Conservation (phyloP, 2,113 vertebrate species). For the Prunella fulvescens region DNA sequence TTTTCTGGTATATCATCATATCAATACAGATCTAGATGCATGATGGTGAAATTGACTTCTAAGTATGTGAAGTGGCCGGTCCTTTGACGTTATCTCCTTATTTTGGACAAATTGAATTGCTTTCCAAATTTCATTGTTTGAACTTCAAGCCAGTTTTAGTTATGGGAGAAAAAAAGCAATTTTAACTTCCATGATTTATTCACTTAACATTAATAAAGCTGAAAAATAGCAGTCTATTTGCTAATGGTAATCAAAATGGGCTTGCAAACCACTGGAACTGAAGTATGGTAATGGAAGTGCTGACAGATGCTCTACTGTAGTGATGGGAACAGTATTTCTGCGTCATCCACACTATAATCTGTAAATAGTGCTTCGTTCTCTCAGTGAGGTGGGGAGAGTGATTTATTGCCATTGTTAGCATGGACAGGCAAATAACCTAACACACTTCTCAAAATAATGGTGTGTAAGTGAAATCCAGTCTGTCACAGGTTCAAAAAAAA, state of each 20-base stretch:
- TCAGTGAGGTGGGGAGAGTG: neutral
- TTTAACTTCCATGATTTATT: constrained; percentile 6
- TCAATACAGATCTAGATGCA: neutral
- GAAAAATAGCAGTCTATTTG: neutral
- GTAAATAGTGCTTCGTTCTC: neutral
- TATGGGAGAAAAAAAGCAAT: constrained; percentile 4
- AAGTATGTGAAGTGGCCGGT: neutral
- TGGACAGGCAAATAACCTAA: neutral
- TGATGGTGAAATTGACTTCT: neutral
- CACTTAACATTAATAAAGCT: constrained; percentile 39
- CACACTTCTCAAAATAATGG: neutral
- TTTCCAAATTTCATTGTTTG: neutral
- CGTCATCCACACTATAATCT: neutral
- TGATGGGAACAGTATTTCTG: constrained; percentile 21
- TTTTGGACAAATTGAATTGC: neutral
- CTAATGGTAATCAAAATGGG: neutral
- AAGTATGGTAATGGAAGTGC: neutral
- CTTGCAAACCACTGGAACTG: constrained; percentile 28
- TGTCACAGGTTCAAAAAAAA: neutral
- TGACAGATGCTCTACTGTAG: constrained; percentile 17
- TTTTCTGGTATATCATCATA: neutral
- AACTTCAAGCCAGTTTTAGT: constrained; percentile 8
- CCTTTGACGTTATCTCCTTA: neutral
- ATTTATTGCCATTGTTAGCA: neutral
- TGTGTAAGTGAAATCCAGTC: neutral